Evolutionary conservation across 2,888 invertebrate species (phyloP), one percentile per base, ranked within the genome.

Genomic region (Exocentrus adspersus): DNA sequence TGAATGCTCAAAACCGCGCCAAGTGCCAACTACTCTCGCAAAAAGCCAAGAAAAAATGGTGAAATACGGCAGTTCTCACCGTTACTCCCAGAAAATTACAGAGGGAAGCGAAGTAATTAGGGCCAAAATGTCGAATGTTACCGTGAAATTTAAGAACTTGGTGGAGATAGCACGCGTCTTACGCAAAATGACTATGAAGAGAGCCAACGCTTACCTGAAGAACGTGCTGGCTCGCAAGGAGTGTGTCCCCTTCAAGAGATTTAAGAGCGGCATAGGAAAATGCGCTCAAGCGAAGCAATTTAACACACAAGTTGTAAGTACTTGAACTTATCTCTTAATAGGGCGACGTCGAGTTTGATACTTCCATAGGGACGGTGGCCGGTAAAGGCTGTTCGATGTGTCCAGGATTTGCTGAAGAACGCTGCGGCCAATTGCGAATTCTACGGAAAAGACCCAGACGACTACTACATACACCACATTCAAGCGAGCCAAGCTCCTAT

Each of bases 111-210:
- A 66, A 24, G 30, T 62, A 16, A 60, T 71, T 10, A 92, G 91
- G 84, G 91, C 92, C 37, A 86, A 89, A 72, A 92, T 91, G n/a
- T 90, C 91, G 0, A 91, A 92, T 78, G 85, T 92, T 62, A 84
- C 92, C 62, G 92, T 92, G 65, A 92, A 92, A 78, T 93, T 92
- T 81, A 92, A 93, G 87, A 93, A 93, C 83, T 92, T 93, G 0
- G 86, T 91, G 73, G 93, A 93, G 83, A 88, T 92, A 10, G 92
- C 92, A 62, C 87, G 88, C 76, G 90, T 90, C 24, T 87, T 93
- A 70, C 89, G 90, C 77, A 86, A 86, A 59, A 92, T 93, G 92
- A 86, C 90, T 50, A 82, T 93, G 64, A 85, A 89, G 69, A 84
- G 93, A 72, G 93, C 93, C 51, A 86, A 88, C 50, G 85, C 87